Evolutionary conservation across 2,888 invertebrate species (phyloP).

Genomic region (Phytoseiulus persimilis): DNA sequence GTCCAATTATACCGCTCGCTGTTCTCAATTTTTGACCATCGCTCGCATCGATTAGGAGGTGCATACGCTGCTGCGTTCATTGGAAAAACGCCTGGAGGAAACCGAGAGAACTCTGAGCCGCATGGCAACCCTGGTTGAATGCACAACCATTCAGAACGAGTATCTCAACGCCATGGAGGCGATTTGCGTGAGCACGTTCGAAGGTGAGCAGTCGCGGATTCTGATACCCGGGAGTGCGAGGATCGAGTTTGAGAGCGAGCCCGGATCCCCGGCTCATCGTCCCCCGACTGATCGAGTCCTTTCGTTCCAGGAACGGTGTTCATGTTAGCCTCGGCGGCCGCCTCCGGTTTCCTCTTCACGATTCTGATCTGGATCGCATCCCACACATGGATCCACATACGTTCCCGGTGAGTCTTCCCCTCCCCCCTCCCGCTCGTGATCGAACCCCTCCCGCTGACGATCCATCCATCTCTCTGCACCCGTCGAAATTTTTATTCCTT

Average conservation of each 20-base stretch:
- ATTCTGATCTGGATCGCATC: conserved; percentile 88
- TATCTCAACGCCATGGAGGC: conserved; percentile 71
- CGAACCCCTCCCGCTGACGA: not conserved
- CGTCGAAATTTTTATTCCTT: not conserved
- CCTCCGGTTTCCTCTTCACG: conserved; percentile 79
- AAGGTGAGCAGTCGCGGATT: conserved; percentile 48
- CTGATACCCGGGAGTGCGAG: too few relatives aligned
- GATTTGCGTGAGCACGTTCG: conserved; percentile 71
- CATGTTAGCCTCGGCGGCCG: conserved; percentile 74
- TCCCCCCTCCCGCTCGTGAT: not conserved
- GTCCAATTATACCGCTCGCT: too few relatives aligned
- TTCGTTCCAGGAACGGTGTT: conserved; percentile 62
- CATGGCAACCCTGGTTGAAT: conserved; percentile 66
- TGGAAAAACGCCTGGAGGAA: conserved; percentile 67
- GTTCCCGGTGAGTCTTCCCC: conserved; percentile 48
- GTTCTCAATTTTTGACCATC: not conserved
- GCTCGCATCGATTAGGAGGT: not conserved
- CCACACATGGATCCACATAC: conserved; percentile 91
- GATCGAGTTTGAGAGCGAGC: too few relatives aligned
- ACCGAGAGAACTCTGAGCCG: conserved; percentile 57
- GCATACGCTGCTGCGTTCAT: conserved; percentile 57
- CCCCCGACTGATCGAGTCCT: not conserved
- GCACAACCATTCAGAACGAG: conserved; percentile 70
- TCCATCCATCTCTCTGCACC: not conserved
- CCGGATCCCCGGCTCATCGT: not conserved